Evolutionary conservation across 2,113 vertebrate genomes (phyloP).

Genomic region (Myrmophylax atrothorax): DNA sequence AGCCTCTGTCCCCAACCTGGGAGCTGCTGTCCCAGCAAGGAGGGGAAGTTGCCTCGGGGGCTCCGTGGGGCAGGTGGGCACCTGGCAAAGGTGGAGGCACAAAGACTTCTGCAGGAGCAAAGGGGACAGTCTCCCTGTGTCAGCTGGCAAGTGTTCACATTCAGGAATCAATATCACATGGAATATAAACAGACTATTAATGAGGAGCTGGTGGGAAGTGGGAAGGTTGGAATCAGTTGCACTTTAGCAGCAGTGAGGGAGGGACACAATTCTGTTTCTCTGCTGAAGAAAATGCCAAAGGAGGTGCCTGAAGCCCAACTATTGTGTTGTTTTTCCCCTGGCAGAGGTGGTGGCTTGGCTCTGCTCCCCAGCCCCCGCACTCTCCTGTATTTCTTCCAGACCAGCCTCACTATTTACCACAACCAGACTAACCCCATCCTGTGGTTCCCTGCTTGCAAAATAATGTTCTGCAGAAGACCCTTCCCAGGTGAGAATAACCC

Average conservation of each 20-base stretch:
- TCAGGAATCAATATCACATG: constrained; percentile 12
- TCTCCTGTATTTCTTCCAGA: neutral
- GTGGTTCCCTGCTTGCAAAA: neutral
- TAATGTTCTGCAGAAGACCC: neutral
- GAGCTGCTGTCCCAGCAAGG: neutral
- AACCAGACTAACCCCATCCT: neutral
- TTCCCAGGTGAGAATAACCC: neutral
- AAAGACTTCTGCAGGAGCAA: neutral
- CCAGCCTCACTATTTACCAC: neutral
- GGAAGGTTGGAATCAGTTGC: constrained; percentile 23
- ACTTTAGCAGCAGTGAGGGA: neutral
- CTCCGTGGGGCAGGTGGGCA: no score
- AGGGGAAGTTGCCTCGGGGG: neutral
- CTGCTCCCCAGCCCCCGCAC: neutral
- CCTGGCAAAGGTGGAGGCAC: neutral
- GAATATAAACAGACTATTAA: constrained; percentile 41
- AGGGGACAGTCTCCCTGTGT: neutral
- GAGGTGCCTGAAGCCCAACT: neutral
- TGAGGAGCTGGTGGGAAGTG: constrained; percentile 27
- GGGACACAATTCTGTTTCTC: neutral
- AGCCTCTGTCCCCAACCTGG: neutral
- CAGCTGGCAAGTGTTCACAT: neutral
- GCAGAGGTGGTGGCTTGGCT: neutral
- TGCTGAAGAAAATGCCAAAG: neutral
- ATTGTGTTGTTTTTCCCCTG: neutral